Percentiles rank a stretch among this genome's conserved stretches.
Evolutionary conservation across 2,113 vertebrate genomes (phyloP).

Genomic region (Cricetomys ansorgei): DNA sequence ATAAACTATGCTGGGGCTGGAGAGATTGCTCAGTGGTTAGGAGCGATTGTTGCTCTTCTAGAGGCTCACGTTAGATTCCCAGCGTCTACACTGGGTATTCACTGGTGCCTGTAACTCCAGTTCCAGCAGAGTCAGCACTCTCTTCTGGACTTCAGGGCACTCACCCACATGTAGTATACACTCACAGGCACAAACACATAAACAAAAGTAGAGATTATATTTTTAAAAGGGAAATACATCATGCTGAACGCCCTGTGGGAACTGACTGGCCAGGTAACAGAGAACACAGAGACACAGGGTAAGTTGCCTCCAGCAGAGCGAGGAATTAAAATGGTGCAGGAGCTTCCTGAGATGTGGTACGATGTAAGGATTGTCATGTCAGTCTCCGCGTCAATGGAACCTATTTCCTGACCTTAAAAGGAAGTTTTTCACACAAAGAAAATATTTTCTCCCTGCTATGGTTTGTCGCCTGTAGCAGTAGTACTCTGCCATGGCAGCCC

Average conservation of each 20-base stretch:
- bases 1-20: neutral
- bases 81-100: neutral
- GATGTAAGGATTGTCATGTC: neutral
- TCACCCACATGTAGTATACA: fast-evolving
- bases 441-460: neutral
- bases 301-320: neutral
- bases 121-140: neutral
- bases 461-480: no score
- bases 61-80: no score
- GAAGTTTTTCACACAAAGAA: neutral
- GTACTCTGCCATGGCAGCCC: no score
- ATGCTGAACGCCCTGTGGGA: neutral
- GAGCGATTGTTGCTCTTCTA: neutral
- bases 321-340: neutral
- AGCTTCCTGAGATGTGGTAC: neutral
- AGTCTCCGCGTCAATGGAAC: neutral
- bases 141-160: neutral
- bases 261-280: neutral
- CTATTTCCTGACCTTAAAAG: neutral
- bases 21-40: neutral
- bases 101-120: neutral
- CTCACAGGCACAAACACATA: neutral
- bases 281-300: neutral
- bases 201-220: neutral
- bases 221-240: no score